A percentile compares a stretch with the other conserved stretches of the same genome.
phyloP scores from a whole-genome alignment of 2,888 invertebrate species.

The Andrena bicolor region DNA sequence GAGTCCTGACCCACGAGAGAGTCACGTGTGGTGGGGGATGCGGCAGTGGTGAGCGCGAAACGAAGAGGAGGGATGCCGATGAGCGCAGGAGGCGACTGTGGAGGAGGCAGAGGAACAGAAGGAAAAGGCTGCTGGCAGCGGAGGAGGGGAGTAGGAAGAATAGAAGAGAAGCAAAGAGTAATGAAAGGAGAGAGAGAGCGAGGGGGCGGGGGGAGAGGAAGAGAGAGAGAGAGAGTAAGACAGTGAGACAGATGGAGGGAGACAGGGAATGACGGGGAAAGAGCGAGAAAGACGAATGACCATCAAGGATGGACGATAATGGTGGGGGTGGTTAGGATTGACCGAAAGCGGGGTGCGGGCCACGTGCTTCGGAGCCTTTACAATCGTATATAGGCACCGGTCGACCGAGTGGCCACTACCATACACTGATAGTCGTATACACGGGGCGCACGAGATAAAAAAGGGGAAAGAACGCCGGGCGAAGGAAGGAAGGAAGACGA shows the following conservation, averaged over 20 bases:
- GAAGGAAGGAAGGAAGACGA: conserved; percentile 19
- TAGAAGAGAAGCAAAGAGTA: conserved; percentile 58
- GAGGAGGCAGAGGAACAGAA: conserved; percentile 18
- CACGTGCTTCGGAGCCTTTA: conserved; percentile 80
- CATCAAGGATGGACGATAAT: conserved; percentile 64
- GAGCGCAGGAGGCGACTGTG: conserved; percentile 50
- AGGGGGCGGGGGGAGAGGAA: neutral
- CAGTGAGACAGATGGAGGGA: conserved; percentile 2
- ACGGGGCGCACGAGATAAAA: conserved; percentile 61
- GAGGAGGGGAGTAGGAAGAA: conserved; percentile 41
- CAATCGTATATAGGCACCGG: conserved; percentile 78
- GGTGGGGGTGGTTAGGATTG: conserved; percentile 65
- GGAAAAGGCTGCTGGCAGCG: conserved; percentile 23
- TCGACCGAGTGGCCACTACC: conserved; percentile 72
- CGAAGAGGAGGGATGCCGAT: conserved; percentile 48
- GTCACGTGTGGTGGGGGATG: conserved; percentile 63
- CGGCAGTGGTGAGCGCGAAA: conserved; percentile 65
- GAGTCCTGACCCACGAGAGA: conserved; percentile 67
- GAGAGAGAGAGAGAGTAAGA: conserved; percentile 17
- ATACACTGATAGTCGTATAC: conserved; percentile 71
- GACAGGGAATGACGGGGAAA: conserved; percentile 9
- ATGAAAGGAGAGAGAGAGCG: conserved; percentile 24
- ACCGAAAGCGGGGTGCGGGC: conserved; percentile 78
- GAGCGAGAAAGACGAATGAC: conserved; percentile 49
- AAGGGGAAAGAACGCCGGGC: conserved; percentile 37